These are phyloP conservation scores for Astreopora myriophthalma DNA, from an alignment of 64 coral and sea anemone species.

Conservation along the genomic window DNA sequence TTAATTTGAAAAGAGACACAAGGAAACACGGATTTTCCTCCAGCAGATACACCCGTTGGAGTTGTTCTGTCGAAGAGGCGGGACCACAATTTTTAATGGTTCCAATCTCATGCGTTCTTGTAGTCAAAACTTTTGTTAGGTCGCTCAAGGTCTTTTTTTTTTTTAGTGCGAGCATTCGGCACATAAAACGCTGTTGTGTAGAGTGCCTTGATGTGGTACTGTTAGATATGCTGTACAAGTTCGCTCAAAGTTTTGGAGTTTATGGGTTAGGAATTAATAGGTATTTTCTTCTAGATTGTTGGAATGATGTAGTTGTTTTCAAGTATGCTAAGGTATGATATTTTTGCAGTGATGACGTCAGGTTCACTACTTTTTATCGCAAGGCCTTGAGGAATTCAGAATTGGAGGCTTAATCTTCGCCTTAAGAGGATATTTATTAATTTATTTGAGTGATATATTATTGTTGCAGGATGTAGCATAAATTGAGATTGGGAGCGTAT, in stretches of 20 bases:
- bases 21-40: background rate
- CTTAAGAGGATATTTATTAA: background rate
- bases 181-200: background rate
- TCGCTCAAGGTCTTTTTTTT: too few species aligned
- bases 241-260: too few species aligned
- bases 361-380: background rate
- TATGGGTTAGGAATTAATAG: background rate
- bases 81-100: background rate
- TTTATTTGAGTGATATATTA: conserved; percentile 20
- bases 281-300: background rate
- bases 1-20: background rate
- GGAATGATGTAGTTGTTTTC: background rate
- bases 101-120: background rate
- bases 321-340: background rate
- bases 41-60: background rate
- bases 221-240: too few species aligned
- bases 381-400: background rate
- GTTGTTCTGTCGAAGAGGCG: background rate
- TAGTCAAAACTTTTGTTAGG: background rate
- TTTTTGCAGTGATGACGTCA: background rate
- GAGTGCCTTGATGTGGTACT: too few species aligned
- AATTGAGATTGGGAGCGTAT: background rate
- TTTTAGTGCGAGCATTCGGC: background rate
- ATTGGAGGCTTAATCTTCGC: background rate
- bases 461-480: background rate